Percentiles rank a stretch among this genome's conserved stretches.
Evolutionary conservation across 1,140 invertebrate genomes (phyloP).

Genomic region (Drosophila insularis): DNA sequence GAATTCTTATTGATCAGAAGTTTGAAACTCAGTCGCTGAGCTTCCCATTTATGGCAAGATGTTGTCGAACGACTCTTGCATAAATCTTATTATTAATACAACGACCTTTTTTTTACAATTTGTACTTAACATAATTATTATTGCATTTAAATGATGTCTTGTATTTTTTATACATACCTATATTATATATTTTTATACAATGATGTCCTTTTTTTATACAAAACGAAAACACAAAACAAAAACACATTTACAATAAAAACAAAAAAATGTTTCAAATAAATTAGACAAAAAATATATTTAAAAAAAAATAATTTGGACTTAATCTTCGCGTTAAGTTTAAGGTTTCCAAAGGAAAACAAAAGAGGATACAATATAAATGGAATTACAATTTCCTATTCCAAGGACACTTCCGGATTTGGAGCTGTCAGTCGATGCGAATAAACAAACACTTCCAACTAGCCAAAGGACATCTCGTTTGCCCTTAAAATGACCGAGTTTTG

Average conservation of each 20-base stretch:
- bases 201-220: constrained; percentile 35
- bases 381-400: too few relatives aligned
- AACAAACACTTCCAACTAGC: too few relatives aligned
- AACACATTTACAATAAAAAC: background rate
- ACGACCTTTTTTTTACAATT: constrained; percentile 13
- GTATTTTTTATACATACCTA: constrained; percentile 42
- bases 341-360: too few relatives aligned
- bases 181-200: constrained; percentile 46
- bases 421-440: too few relatives aligned
- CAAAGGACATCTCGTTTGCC: too few relatives aligned
- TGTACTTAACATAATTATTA: constrained; percentile 45
- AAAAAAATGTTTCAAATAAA: background rate
- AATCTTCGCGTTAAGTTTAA: too few relatives aligned
- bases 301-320: background rate
- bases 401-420: too few relatives aligned
- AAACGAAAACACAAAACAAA: constrained; percentile 4
- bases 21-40: constrained; percentile 70
- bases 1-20: constrained; percentile 24
- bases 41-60: constrained; percentile 48
- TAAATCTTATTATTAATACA: constrained; percentile 13
- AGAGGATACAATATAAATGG: too few relatives aligned
- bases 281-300: background rate
- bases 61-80: constrained; percentile 70
- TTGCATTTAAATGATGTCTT: constrained; percentile 38
- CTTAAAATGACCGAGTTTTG: too few relatives aligned